These are phyloP conservation scores for Microtus oregoni DNA, from an alignment of 2,113 vertebrate genomes.

Conservation along the genomic window DNA sequence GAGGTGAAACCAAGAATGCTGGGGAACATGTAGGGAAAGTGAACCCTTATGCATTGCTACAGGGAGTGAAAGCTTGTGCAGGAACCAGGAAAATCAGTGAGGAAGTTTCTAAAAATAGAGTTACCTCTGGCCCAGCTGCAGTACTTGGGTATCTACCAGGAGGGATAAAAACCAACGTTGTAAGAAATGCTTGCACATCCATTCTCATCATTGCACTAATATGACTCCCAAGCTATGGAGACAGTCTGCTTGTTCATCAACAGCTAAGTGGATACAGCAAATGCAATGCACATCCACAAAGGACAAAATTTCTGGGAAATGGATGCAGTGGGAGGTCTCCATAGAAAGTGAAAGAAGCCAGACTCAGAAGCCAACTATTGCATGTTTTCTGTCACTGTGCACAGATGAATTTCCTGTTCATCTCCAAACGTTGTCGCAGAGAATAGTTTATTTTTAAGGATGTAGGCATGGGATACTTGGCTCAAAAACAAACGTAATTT, in stretches of 20 bases:
- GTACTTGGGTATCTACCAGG: background rate
- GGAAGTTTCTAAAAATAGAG: background rate
- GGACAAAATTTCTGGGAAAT: background rate
- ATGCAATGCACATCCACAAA: background rate
- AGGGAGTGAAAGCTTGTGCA: background rate
- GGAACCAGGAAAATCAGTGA: background rate
- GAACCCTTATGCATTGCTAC: background rate
- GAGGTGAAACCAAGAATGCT: background rate
- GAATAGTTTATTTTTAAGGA: background rate
- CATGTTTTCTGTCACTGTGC: background rate
- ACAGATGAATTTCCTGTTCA: background rate
- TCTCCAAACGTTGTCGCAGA: conserved; percentile 14
- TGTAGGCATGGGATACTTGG: too few relatives aligned
- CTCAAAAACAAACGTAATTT: too few relatives aligned
- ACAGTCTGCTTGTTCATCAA: background rate
- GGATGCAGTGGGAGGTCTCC: background rate
- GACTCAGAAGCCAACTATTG: background rate
- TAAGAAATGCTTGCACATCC: background rate
- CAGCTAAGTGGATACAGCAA: background rate
- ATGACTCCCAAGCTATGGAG: background rate
- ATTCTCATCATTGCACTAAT: too few relatives aligned
- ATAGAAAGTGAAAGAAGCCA: background rate
- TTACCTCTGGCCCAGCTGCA: background rate
- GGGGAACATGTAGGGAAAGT: background rate
- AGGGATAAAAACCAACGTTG: background rate